Conservation (phyloP, 2,113 vertebrate genomes). For the Poicephalus gulielmi region DNA sequence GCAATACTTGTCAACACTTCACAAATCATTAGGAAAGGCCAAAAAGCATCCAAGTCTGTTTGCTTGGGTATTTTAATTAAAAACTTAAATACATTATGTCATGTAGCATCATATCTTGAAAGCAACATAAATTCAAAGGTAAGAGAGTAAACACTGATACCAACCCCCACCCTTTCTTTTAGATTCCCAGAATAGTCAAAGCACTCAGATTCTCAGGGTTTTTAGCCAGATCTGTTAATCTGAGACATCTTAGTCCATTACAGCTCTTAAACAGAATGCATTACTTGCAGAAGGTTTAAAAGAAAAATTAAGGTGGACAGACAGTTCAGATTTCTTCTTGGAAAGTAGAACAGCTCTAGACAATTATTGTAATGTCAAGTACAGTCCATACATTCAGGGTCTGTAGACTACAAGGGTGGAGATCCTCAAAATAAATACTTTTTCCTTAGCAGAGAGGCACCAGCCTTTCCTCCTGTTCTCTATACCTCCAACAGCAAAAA, state of each 20-base stretch:
- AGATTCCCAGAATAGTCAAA: not conserved
- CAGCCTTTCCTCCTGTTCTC: not conserved
- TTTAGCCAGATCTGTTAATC: not conserved
- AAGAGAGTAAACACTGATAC: not conserved
- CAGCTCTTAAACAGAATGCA: not conserved
- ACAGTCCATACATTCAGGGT: not conserved
- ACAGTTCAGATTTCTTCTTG: not conserved
- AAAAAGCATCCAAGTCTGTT: not conserved
- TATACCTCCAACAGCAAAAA: not conserved
- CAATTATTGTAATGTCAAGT: fast-evolving
- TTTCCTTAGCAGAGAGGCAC: not conserved
- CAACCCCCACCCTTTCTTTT: not conserved
- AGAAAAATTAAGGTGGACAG: not conserved
- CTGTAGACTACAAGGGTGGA: not conserved
- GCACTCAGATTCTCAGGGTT: not conserved
- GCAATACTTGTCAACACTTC: not conserved
- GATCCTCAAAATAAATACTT: not conserved
- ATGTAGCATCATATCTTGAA: not conserved
- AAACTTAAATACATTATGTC: not conserved
- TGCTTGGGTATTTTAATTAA: not conserved
- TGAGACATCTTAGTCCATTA: not conserved
- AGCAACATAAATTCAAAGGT: not conserved
- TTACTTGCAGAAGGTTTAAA: not conserved
- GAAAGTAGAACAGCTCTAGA: not conserved
- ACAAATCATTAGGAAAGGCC: not conserved